These are phyloP conservation scores for Mythimna impura DNA, from an alignment of 2,888 invertebrate genomes.

Conservation along the genomic window DNA sequence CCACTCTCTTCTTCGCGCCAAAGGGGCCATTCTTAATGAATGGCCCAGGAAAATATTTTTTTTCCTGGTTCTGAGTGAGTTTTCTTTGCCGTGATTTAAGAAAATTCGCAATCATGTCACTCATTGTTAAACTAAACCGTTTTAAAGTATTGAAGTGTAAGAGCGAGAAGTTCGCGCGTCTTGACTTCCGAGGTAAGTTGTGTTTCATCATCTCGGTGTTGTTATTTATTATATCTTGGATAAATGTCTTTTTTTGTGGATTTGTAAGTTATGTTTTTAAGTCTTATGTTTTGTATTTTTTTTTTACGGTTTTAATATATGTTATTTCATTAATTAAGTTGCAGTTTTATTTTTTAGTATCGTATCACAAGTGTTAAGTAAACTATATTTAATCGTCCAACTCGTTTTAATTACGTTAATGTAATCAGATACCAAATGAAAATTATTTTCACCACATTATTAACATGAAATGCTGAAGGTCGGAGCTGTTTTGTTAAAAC, in stretches of 20 bases:
- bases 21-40: slow-evolving; percentile 33
- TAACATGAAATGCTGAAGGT: slow-evolving; percentile 25
- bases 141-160: slow-evolving; percentile 93
- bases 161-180: slow-evolving; percentile 92
- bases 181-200: slow-evolving; percentile 94
- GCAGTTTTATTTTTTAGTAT: neutral
- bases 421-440: slow-evolving; percentile 25
- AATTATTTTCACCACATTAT: slow-evolving; percentile 19
- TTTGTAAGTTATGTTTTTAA: slow-evolving; percentile 7
- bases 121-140: slow-evolving; percentile 92
- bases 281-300: neutral
- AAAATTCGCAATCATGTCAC: slow-evolving; percentile 89
- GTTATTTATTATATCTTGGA: neutral
- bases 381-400: slow-evolving; percentile 9
- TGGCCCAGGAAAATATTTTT: slow-evolving; percentile 10
- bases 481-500: slow-evolving; percentile 24
- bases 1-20: slow-evolving; percentile 31
- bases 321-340: neutral
- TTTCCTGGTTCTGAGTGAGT: neutral
- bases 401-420: slow-evolving; percentile 54
- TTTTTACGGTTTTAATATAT: slow-evolving; percentile 2
- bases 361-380: slow-evolving; percentile 8
- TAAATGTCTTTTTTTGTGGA: neutral
- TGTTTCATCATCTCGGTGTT: neutral
- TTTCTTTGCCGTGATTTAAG: neutral